Evolutionary conservation across 2,888 invertebrate genomes (phyloP).

Genomic region (Polietes domitor): DNA sequence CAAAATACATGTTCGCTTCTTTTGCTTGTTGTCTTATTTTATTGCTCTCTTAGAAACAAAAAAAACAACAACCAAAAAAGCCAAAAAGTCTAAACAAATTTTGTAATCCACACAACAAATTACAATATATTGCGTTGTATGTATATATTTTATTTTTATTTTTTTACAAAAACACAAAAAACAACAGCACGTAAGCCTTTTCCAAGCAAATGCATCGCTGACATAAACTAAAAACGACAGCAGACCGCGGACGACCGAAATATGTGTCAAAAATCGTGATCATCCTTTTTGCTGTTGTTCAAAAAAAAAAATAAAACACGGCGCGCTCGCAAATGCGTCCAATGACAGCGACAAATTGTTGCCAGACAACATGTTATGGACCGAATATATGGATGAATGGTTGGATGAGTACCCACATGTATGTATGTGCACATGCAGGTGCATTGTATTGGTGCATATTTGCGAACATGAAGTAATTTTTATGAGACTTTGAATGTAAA

Average conservation of each 20-base stretch:
- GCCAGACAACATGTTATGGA: slow-evolving; percentile 58
- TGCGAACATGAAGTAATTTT: slow-evolving; percentile 46
- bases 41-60: neutral
- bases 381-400: slow-evolving; percentile 19
- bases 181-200: neutral
- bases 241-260: slow-evolving; percentile 33
- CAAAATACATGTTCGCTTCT: slow-evolving; percentile 20
- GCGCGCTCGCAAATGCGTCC: slow-evolving; percentile 59
- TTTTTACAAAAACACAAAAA: neutral
- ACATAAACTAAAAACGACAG: slow-evolving; percentile 2
- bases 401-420: neutral
- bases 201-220: slow-evolving; percentile 18
- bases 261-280: slow-evolving; percentile 71
- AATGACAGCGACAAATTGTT: slow-evolving; percentile 70
- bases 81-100: slow-evolving; percentile 31
- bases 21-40: neutral
- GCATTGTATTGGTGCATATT: neutral
- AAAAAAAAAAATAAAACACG: slow-evolving; percentile 29
- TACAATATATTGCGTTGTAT: slow-evolving; percentile 58
- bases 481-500: slow-evolving; percentile 36
- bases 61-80: neutral
- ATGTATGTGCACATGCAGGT: neutral
- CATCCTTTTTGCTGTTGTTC: slow-evolving; percentile 59
- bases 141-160: slow-evolving; percentile 19
- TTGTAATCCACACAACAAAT: slow-evolving; percentile 65